Conservation (phyloP, 2,113 vertebrate genomes). For the Planiliza haematocheilus region DNA sequence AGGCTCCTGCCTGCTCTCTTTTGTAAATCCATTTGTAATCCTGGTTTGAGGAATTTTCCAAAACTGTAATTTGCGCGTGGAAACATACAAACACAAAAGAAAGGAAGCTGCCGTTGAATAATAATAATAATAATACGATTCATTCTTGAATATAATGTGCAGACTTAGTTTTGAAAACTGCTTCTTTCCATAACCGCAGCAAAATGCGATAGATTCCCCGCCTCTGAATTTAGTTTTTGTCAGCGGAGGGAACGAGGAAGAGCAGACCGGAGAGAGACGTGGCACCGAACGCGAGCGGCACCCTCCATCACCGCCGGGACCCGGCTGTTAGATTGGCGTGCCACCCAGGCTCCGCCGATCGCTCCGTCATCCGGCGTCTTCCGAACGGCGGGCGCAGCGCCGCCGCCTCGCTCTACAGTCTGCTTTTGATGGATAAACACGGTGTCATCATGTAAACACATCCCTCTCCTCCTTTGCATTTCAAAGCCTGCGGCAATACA, state of each 20-base stretch:
- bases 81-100: background rate
- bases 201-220: constrained; percentile 6
- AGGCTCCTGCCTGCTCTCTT: too few species aligned
- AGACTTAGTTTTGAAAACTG: background rate
- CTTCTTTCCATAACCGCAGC: background rate
- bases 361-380: constrained; percentile 59
- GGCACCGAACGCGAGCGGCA: constrained; percentile 44
- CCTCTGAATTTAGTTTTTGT: constrained; percentile 39
- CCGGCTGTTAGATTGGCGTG: constrained; percentile 67
- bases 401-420: constrained; percentile 64
- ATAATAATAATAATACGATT: too few species aligned
- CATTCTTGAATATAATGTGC: too few species aligned
- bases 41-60: background rate
- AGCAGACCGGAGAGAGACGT: constrained; percentile 56
- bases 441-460: constrained; percentile 76
- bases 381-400: constrained; percentile 60
- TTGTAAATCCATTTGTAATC: background rate
- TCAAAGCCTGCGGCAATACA: constrained; percentile 71
- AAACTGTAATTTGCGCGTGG: background rate
- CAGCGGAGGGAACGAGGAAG: constrained; percentile 26
- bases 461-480: constrained; percentile 79
- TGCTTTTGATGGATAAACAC: constrained; percentile 81
- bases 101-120: too few species aligned
- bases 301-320: constrained; percentile 65
- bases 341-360: constrained; percentile 57